Conservation (phyloP, 2,888 invertebrate species). For the Pollenia amentaria region DNA sequence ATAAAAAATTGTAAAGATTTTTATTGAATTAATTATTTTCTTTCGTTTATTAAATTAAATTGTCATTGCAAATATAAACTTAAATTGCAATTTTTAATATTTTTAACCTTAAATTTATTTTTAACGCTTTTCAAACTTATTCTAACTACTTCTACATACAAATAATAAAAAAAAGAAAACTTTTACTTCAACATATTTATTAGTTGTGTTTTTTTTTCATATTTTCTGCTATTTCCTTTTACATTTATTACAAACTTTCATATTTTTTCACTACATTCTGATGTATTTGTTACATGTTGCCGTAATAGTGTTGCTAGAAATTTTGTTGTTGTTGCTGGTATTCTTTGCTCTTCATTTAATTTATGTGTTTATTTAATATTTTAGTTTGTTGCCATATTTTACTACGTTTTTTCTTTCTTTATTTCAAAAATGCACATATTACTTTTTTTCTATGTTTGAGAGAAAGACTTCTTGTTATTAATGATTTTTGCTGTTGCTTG, state of each 20-base stretch:
- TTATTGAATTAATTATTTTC: too few species aligned
- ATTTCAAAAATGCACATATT: constrained; percentile 28
- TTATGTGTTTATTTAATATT: constrained; percentile 72
- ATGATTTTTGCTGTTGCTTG: constrained; percentile 27
- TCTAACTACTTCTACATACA: too few species aligned
- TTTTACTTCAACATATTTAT: constrained; percentile 54
- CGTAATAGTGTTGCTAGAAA: background rate
- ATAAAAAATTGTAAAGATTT: too few species aligned
- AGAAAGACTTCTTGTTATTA: constrained; percentile 43
- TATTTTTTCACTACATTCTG: background rate
- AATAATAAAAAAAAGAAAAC: background rate
- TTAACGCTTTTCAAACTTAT: too few species aligned
- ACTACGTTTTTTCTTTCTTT: constrained; percentile 13
- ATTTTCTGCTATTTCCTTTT: constrained; percentile 19
- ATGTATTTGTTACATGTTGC: background rate
- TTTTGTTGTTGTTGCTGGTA: constrained; percentile 11
- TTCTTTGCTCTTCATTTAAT: constrained; percentile 67
- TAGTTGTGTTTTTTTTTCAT: constrained; percentile 48
- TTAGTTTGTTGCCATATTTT: constrained; percentile 73
- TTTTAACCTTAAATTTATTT: too few species aligned
- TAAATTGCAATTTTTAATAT: too few species aligned
- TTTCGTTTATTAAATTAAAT: too few species aligned
- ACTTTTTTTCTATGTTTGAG: background rate
- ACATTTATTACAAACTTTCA: constrained; percentile 41
- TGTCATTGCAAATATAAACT: too few species aligned